Conservation (phyloP, 2,797 vertebrate genomes). For the Pseudotriccus pelzelni region DNA sequence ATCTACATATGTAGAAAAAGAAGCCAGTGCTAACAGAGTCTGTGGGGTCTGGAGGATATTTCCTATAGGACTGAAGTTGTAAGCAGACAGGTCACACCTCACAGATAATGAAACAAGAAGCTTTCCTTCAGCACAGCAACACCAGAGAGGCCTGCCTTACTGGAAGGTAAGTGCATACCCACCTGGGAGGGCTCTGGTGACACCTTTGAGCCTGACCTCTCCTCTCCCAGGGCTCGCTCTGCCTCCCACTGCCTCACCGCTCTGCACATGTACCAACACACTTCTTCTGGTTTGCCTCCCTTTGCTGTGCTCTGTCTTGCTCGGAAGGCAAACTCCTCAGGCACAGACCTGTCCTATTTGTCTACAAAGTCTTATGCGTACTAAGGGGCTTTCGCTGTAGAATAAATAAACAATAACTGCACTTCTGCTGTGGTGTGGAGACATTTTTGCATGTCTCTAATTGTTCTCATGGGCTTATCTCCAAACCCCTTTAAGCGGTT, state of each 20-base stretch:
- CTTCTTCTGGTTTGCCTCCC: not conserved
- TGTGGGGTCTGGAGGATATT: not conserved
- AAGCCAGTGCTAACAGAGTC: not conserved
- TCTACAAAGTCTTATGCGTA: constrained; percentile 15
- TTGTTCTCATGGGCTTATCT: constrained; percentile 34
- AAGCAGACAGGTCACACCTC: not conserved
- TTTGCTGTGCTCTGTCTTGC: constrained; percentile 18
- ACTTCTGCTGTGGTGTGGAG: not conserved
- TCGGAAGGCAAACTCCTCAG: constrained; percentile 38
- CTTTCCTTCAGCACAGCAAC: not conserved
- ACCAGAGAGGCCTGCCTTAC: not conserved
- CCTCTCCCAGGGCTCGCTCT: not conserved
- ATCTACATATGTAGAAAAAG: not conserved
- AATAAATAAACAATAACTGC: constrained; percentile 39
- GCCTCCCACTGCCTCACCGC: not conserved
- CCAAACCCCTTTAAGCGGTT: not conserved
- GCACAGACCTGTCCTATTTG: constrained; percentile 45
- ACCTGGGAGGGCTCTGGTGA: not conserved
- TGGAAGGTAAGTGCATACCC: not conserved
- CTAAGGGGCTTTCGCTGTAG: not conserved
- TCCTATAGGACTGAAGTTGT: not conserved
- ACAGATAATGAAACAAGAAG: not conserved
- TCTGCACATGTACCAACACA: not conserved
- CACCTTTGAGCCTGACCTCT: constrained; percentile 5
- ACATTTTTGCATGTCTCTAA: constrained; percentile 41